Conservation (phyloP, 2,888 invertebrate genomes). For the Ariolimax columbianus region DNA sequence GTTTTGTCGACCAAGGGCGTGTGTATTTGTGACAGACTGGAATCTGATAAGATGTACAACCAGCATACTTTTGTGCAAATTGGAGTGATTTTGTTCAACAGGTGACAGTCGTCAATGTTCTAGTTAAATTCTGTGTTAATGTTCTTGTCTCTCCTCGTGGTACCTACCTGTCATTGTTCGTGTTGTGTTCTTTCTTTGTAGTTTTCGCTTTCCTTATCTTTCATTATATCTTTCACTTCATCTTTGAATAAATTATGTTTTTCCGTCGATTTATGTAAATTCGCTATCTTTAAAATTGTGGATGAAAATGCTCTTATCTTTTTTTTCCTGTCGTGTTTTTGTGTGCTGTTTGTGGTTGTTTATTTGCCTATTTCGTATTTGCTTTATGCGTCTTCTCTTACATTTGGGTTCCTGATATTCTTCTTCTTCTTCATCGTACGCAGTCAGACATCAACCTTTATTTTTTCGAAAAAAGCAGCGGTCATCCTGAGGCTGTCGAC, state of each 20-base stretch:
- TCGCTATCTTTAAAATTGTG: too few relatives aligned
- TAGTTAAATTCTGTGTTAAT: not conserved
- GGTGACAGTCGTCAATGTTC: not conserved
- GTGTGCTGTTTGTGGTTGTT: too few relatives aligned
- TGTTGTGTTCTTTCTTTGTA: not conserved
- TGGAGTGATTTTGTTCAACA: slow-evolving; percentile 25
- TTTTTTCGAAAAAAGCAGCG: too few relatives aligned
- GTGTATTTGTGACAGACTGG: slow-evolving; percentile 10
- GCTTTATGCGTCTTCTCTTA: too few relatives aligned
- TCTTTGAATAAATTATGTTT: not conserved
- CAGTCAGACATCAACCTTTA: too few relatives aligned
- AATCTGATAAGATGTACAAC: slow-evolving; percentile 2
- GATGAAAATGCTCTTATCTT: too few relatives aligned
- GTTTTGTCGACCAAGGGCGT: not conserved
- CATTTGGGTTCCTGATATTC: too few relatives aligned
- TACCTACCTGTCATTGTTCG: not conserved
- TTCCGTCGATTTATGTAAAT: too few relatives aligned
- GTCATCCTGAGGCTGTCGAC: too few relatives aligned
- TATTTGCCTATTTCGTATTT: too few relatives aligned
- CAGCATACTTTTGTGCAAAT: not conserved
- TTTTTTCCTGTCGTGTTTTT: too few relatives aligned
- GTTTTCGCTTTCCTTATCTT: not conserved
- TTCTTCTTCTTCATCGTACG: too few relatives aligned
- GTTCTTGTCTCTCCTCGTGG: not conserved
- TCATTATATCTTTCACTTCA: not conserved